Evolutionary conservation across 2,113 vertebrate species (phyloP), one percentile per base, ranked within the genome.

Genomic region (Tautogolabrus adspersus): DNA sequence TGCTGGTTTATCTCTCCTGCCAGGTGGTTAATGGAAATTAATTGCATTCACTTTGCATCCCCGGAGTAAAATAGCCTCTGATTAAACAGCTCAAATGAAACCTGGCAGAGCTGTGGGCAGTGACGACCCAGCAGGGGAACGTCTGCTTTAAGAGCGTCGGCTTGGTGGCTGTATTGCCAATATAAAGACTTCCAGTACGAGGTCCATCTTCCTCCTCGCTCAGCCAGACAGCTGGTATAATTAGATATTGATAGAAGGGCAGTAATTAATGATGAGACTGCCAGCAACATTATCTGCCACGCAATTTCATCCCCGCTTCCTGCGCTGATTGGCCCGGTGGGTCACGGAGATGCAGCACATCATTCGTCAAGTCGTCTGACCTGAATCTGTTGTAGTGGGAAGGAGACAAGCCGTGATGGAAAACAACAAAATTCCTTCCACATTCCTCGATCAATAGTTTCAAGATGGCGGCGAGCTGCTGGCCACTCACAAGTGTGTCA

Each of bases 201-300:
- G 81, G 66, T 89, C 87, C 87, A 87, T 92, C 89, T 91, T 82
- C 78, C 66, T 78, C 47, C 72, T 19, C 59, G 76, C 86, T 79
- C 82, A 16, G 73, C 74, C 85, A 85, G 91, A 93, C 91, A 92
- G 90, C 83, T 66, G 22, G 69, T 75, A 91, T 94, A 94, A 95
- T 94, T 93, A 90, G 88, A 90, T 94, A 94, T 95, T 92, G 94
- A 95, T 94, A 91, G 86, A 88, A 81, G 68, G 84, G 70, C 66
- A 60, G 87, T 93, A 93, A 94, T 93, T 93, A 93, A 94, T 91
- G 91, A 93, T 75, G 89, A 89, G 77, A 71, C 77, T 66, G 81
- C 54, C 78, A 54, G 83, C 86, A 72, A 86, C 83, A 91, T 92
- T 91, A 88, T 88, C 86, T 88, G 84, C 56, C 4, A 69, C 0